Percentiles rank a stretch among this genome's conserved stretches.
These are phyloP conservation scores for Paramormyrops hopkinsi DNA, from an alignment of 2,797 vertebrate genomes.

Conservation along the genomic window DNA sequence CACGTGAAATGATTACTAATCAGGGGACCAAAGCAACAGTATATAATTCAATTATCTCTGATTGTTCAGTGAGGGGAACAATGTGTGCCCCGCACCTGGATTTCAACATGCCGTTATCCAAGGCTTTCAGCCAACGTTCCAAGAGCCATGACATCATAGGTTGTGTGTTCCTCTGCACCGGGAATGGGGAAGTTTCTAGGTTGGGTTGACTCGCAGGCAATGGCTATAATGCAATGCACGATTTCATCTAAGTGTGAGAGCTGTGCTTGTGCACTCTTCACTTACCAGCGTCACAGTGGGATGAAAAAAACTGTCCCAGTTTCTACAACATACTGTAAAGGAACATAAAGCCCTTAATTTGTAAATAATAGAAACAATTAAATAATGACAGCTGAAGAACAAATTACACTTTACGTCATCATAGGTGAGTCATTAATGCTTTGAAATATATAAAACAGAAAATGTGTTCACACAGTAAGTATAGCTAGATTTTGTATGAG, in stretches of 20 bases:
- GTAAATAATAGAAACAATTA: not conserved
- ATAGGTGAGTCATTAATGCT: not conserved
- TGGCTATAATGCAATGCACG: not conserved
- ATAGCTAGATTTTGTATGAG: not conserved
- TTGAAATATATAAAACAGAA: not conserved
- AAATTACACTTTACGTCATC: not conserved
- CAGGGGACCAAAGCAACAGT: not conserved
- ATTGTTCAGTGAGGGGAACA: not conserved
- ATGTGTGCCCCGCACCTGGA: not conserved
- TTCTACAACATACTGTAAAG: not conserved
- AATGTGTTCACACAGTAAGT: not conserved
- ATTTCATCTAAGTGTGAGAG: not conserved
- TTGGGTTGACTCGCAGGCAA: not conserved
- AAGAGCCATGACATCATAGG: not conserved
- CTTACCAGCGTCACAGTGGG: not conserved
- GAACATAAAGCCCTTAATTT: not conserved
- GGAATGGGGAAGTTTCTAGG: not conserved
- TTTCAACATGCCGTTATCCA: not conserved
- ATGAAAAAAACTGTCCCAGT: not conserved
- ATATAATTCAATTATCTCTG: not conserved
- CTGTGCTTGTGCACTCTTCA: not conserved
- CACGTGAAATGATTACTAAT: not conserved
- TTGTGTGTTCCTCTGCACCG: not conserved
- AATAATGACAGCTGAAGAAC: conserved; percentile 1
- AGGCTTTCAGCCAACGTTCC: not conserved